Percentiles rank a stretch among this genome's conserved stretches.
Conservation (phyloP, 1,140 invertebrate species). For the Agrypnia vestita region DNA sequence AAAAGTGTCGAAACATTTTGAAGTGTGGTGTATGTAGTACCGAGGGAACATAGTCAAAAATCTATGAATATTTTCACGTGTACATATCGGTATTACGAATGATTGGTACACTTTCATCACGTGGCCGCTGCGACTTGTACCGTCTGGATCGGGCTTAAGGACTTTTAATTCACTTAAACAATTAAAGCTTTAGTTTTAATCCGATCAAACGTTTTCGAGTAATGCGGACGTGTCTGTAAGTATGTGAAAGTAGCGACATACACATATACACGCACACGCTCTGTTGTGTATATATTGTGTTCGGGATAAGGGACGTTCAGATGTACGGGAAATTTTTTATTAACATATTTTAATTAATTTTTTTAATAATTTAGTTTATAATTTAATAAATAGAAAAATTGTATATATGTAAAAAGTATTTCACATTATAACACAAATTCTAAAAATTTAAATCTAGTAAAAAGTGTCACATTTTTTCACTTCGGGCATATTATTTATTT, state of each 20-base stretch:
- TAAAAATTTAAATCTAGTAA: no score
- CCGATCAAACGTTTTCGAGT: constrained; percentile 61
- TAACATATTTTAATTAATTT: neutral
- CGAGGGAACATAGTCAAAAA: no score
- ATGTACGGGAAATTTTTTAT: neutral
- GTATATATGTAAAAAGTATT: no score
- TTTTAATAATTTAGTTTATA: no score
- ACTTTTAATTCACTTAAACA: constrained; percentile 62
- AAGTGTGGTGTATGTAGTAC: no score
- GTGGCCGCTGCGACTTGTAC: neutral
- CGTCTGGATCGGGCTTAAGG: constrained; percentile 44
- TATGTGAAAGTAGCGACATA: neutral
- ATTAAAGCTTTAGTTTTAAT: constrained; percentile 62
- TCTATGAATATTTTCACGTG: no score
- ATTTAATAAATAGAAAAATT: no score
- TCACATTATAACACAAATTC: no score
- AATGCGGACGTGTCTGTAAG: constrained; percentile 46
- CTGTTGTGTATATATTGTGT: constrained; percentile 45
- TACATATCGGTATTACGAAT: no score
- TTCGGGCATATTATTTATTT: no score
- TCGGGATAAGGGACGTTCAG: constrained; percentile 30
- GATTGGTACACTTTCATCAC: neutral
- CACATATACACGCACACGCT: neutral
- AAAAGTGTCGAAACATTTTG: no score
- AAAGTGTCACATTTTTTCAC: no score